Conservation (phyloP, 2,113 vertebrate species). For the Podarcis muralis region DNA sequence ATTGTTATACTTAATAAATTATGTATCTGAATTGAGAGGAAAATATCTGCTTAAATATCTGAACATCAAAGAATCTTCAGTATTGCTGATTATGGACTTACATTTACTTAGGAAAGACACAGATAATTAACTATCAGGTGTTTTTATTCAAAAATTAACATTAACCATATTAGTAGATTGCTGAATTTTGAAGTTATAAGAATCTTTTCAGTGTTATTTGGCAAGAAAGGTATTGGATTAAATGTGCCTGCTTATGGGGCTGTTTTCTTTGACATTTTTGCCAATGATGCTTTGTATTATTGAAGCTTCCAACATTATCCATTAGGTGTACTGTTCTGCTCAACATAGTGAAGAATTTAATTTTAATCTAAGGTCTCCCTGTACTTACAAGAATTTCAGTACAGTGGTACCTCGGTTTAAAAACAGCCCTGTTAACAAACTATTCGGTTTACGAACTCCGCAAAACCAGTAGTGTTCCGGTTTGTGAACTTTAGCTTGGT, state of each 20-base stretch:
- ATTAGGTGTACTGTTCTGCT: constrained; percentile 3
- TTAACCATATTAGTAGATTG: constrained; percentile 66
- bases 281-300: constrained; percentile 56
- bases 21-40: constrained; percentile 55
- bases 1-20: background rate
- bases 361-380: background rate
- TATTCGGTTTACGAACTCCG: no score
- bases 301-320: constrained; percentile 10
- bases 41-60: constrained; percentile 35
- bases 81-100: constrained; percentile 58
- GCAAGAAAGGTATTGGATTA: constrained; percentile 36
- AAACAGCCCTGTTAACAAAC: no score
- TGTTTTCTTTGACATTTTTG: constrained; percentile 65
- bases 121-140: constrained; percentile 66
- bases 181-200: constrained; percentile 59
- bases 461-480: no score
- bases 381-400: background rate
- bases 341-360: background rate
- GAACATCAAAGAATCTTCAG: constrained; percentile 58
- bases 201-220: constrained; percentile 68
- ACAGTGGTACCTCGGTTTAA: background rate
- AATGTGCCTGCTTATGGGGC: constrained; percentile 60
- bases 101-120: constrained; percentile 59
- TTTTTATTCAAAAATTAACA: constrained; percentile 72
- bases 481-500: no score